Evolutionary conservation across 2,113 vertebrate genomes (phyloP).

Genomic region (Larimichthys polyactis): DNA sequence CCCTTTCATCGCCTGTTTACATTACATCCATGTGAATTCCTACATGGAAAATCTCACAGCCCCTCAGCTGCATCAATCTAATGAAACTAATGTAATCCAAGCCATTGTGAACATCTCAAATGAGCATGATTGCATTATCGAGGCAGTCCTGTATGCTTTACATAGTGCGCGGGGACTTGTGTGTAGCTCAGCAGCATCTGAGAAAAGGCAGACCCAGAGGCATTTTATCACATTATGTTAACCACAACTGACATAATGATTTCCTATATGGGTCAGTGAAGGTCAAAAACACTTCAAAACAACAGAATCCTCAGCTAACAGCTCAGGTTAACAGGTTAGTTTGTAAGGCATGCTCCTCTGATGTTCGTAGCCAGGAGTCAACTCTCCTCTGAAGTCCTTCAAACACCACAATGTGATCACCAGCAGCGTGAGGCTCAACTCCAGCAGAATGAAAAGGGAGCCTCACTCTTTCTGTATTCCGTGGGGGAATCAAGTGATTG

Average conservation of each 20-base stretch:
- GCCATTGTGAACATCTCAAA: constrained; percentile 18
- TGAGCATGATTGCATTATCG: constrained; percentile 3
- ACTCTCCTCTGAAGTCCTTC: constrained; percentile 52
- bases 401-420: constrained; percentile 18
- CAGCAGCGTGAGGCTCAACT: constrained; percentile 23
- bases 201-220: constrained; percentile 6
- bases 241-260: constrained; percentile 55
- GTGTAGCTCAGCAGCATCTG: constrained; percentile 20
- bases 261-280: constrained; percentile 58
- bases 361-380: constrained; percentile 40
- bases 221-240: constrained; percentile 46
- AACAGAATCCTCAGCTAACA: constrained; percentile 35
- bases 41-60: neutral
- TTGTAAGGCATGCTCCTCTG: constrained; percentile 8
- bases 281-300: constrained; percentile 58
- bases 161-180: neutral
- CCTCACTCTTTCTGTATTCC: neutral
- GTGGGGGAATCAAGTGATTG: constrained; percentile 20
- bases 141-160: neutral
- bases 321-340: constrained; percentile 34
- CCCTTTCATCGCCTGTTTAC: constrained; percentile 27
- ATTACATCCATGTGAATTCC: constrained; percentile 6
- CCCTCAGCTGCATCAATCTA: neutral
- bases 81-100: constrained; percentile 4
- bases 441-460: constrained; percentile 19